Evolutionary conservation across 2,113 vertebrate species (phyloP).

Genomic region (Rattus norvegicus): GRCr8 NC_086030.1:314501-315000

Average conservation of each 20-base stretch:
- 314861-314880: neutral
- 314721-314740: neutral
- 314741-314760: neutral
- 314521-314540: neutral
- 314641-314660: neutral
- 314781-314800: neutral
- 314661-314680: neutral
- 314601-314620: neutral
- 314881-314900: neutral
- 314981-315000: neutral
- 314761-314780: neutral
- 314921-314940: neutral
- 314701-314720: neutral
- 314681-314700: neutral
- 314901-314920: neutral
- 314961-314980: neutral
- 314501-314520: neutral
- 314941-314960: neutral
- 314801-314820: neutral
- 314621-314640: neutral
- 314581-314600: neutral
- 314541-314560: neutral
- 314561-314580: neutral
- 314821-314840: neutral
- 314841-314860: constrained; percentile 1